Evolutionary conservation across 1,140 invertebrate genomes (phyloP), one percentile per base, ranked within the genome.

Genomic region (Protaetia brevitarsis): DNA sequence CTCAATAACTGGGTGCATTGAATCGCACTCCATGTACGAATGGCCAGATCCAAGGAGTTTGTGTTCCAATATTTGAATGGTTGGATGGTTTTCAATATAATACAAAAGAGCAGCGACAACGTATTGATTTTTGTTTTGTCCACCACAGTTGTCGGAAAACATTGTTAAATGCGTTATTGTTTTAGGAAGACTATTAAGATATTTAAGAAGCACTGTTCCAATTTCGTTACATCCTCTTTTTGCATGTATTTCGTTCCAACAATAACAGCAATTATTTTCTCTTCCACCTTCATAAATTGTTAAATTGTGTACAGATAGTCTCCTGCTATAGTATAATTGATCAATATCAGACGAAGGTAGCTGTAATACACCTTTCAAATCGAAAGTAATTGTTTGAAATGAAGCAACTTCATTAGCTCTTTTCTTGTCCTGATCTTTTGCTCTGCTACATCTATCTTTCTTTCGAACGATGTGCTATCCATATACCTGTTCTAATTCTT

Each of bases 31-130:
- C 74, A 77, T 77, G 31, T 76, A 74, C 5, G 71, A 73, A 64
- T 79, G 77, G 19, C 77, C 77, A 31, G 65, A 71, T 70, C 76
- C 77, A 29, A 80, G 64, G 68, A 71, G 78, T 65, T 77, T 79
- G 7, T 61, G 58, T 57, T 63, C 58, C 13, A 64, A 60, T 28
- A 66, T 36, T 16, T 60, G 26, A 31, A n/a, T n/a, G 36, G 19
- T 21, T 28, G 11, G 23, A 34, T 56, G 21, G 16, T 19, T 63
- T 36, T 2, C 30, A 63, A 29, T 31, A n/a, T n/a, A n/a, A n/a
- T n/a, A n/a, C n/a, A n/a, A n/a, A n/a, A n/a, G n/a, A n/a, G n/a
- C n/a, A n/a, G n/a, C n/a, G n/a, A n/a, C n/a, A n/a, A n/a, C n/a
- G n/a, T n/a, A n/a, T n/a, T n/a, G n/a, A n/a, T n/a, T n/a, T n/a